Conservation (phyloP, 2,113 vertebrate species). For the Rattus norvegicus region DNA sequence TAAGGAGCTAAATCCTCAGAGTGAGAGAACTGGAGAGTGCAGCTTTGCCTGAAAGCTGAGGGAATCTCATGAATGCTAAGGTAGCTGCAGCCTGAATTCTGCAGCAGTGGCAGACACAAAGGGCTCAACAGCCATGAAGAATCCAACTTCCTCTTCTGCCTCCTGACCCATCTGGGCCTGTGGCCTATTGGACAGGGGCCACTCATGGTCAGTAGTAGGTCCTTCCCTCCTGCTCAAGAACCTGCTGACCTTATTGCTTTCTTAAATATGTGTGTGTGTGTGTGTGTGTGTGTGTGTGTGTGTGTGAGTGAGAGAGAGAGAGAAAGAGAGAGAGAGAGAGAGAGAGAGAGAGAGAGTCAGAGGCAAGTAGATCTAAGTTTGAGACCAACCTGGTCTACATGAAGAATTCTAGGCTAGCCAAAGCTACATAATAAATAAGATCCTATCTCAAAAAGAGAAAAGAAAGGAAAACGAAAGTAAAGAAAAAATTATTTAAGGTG, state of each 20-base stretch:
- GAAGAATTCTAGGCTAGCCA: not conserved
- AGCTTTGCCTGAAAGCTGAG: not conserved
- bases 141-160: not conserved
- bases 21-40: not conserved
- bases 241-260: not conserved
- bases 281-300: not conserved
- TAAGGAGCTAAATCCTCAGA: not conserved
- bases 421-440: not conserved
- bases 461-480: not conserved
- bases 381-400: not conserved
- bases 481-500: slow-evolving; percentile 33
- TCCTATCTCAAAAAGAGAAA: not conserved
- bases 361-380: not conserved
- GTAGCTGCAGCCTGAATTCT: not conserved
- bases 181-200: not conserved
- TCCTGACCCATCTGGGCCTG: not conserved
- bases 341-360: not conserved
- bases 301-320: no score
- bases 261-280: not conserved
- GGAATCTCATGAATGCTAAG: not conserved
- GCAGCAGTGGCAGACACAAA: not conserved
- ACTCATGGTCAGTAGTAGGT: not conserved
- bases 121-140: not conserved
- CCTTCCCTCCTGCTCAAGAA: not conserved
- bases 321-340: no score